Conservation (phyloP, 2,888 invertebrate genomes). For the Dryococelus australis region DNA sequence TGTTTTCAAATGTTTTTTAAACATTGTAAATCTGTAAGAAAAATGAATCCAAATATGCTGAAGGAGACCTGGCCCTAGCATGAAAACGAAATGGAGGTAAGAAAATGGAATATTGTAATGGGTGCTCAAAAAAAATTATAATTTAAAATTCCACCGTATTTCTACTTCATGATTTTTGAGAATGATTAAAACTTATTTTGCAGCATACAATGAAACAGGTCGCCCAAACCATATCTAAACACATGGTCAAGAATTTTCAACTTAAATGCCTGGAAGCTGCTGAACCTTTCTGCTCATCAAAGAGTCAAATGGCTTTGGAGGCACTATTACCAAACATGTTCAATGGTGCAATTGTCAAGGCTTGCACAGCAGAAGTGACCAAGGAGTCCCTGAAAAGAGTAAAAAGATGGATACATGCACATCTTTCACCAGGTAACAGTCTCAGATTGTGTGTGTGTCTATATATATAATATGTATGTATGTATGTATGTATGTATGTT, state of each 20-base stretch:
- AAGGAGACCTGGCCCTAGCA: no score
- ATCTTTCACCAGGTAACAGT: constrained; percentile 4
- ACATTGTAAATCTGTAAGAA: no score
- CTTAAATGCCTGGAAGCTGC: background rate
- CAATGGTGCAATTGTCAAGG: background rate
- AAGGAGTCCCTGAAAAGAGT: constrained; percentile 4
- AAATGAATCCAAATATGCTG: no score
- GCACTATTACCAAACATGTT: background rate
- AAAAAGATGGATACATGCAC: background rate
- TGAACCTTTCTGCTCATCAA: background rate
- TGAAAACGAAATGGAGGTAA: no score
- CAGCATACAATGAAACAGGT: background rate
- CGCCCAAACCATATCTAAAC: background rate
- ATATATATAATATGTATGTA: no score
- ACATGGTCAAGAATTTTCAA: background rate
- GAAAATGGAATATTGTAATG: no score
- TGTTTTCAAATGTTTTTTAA: no score
- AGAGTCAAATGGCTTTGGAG: background rate
- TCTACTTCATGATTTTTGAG: no score
- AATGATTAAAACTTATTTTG: background rate
- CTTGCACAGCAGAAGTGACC: background rate
- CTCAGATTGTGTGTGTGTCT: no score
- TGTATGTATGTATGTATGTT: no score
- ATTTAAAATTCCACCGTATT: no score
- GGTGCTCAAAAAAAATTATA: no score